Evolutionary conservation across 2,113 vertebrate genomes (phyloP), one percentile per base, ranked within the genome.

Genomic region (mouse (Mus musculus)): DNA sequence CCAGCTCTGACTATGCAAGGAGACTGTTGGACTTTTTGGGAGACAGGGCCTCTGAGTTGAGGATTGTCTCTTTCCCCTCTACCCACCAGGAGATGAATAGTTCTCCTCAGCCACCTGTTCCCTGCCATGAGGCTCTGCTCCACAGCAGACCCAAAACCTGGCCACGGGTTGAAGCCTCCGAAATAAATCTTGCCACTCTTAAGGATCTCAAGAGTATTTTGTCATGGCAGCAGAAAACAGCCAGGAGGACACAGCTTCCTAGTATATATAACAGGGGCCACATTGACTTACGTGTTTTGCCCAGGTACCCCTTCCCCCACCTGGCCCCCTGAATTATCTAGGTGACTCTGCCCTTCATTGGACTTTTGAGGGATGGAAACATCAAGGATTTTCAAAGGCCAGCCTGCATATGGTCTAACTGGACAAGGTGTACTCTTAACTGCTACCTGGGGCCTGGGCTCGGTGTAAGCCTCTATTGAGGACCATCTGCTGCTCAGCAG

Each of bases 401-500:
- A 67, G 63, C 52, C 61, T 75, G 7, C 54, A 39, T 30, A 20
- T 42, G 19, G 28, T 72, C 89, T 89, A 52, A 52, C 63, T 52
- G 73, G 90, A 39, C 85, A 89, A 49, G 54, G n/a, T 96, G 96
- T 28, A 76, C 97, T 65, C 20, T 96, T 1, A 0, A 52, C 93
- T 94, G 61, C 96, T 36, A 10, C 93, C 77, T 56, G 85, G 63
- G 93, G 56, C 63, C 91, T 98, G 96, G 97, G 95, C 97, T 19
- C 46, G 63, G 69, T 65, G 91, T 88, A 89, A 86, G 42, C 73
- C 76, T 96, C 97, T 95, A 96, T 98, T 97, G 98, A 89, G 96
- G 63, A 84, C 96, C 59, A 65, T 98, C 97, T 98, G 98, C 75
- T 95, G 59, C 96, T 95, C 94, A 36, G 13, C 0, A 49, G 95